phyloP scores from a whole-genome alignment of 2,113 vertebrate species.

The Turnix velox region DNA sequence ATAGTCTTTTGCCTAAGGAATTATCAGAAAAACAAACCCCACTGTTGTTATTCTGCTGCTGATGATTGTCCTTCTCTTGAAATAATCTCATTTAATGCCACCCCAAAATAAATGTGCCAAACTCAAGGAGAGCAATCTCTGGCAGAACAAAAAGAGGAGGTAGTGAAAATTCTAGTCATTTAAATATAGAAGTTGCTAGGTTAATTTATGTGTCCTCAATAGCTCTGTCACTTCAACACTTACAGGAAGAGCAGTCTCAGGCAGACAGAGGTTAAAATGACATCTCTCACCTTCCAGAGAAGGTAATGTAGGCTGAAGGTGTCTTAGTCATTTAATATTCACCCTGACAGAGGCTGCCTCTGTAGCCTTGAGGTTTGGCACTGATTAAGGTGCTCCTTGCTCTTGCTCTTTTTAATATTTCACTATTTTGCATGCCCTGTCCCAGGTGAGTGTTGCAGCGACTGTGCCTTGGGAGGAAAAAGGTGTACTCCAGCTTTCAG shows the following conservation, averaged over 20 bases:
- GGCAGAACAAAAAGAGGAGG: neutral
- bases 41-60: neutral
- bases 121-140: neutral
- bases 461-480: neutral
- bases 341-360: neutral
- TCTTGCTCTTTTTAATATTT: neutral
- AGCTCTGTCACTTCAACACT: conserved; percentile 4
- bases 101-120: neutral
- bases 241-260: neutral
- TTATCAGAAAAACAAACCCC: neutral
- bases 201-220: neutral
- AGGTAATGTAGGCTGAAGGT: conserved; percentile 21
- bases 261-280: conserved; percentile 32
- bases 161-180: neutral
- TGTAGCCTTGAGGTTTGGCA: conserved; percentile 9
- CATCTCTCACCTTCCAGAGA: conserved; percentile 12
- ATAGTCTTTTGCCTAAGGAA: neutral
- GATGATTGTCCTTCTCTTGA: neutral
- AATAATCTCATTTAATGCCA: neutral
- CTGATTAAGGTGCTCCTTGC: neutral
- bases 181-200: neutral
- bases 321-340: conserved; percentile 2
- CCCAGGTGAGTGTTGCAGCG: neutral
- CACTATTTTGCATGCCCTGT: neutral
- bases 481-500: neutral